Conservation (phyloP, 2,113 vertebrate genomes). For the Eubucco bourcierii region DNA sequence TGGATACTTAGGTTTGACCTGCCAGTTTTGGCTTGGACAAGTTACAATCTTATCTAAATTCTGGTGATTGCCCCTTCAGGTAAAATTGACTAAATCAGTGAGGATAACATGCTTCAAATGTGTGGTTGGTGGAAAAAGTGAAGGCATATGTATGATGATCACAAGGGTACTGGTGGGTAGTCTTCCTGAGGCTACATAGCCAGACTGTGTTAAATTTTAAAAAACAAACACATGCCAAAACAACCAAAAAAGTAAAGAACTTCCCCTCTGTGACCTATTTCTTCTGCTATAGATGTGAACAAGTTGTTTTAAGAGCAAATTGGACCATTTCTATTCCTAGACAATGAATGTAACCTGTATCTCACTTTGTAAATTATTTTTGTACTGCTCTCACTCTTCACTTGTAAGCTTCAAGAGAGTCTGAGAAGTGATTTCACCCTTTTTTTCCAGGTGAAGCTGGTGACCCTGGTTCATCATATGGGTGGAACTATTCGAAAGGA, state of each 20-base stretch:
- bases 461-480: constrained; percentile 97
- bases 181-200: background rate
- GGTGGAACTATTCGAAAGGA: constrained; percentile 94
- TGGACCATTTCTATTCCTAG: background rate
- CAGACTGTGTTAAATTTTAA: background rate
- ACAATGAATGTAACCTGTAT: background rate
- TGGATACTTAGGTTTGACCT: background rate
- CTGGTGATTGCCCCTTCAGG: background rate
- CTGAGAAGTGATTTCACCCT: background rate
- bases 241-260: too few relatives aligned
- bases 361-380: background rate
- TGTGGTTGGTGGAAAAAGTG: background rate
- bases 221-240: too few relatives aligned
- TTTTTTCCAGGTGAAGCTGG: constrained; percentile 86
- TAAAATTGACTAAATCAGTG: background rate
- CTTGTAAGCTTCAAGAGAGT: background rate
- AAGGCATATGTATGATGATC: background rate
- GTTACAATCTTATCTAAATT: background rate
- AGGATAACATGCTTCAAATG: background rate
- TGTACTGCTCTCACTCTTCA: background rate
- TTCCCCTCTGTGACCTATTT: background rate
- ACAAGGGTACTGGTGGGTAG: background rate
- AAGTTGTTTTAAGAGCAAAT: background rate
- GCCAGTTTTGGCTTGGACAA: background rate
- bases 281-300: background rate